A percentile compares a stretch with the other conserved stretches of the same genome.
These are phyloP conservation scores for Diplodus puntazzo DNA, from an alignment of 2,797 vertebrate species.

Conservation along the genomic window DNA sequence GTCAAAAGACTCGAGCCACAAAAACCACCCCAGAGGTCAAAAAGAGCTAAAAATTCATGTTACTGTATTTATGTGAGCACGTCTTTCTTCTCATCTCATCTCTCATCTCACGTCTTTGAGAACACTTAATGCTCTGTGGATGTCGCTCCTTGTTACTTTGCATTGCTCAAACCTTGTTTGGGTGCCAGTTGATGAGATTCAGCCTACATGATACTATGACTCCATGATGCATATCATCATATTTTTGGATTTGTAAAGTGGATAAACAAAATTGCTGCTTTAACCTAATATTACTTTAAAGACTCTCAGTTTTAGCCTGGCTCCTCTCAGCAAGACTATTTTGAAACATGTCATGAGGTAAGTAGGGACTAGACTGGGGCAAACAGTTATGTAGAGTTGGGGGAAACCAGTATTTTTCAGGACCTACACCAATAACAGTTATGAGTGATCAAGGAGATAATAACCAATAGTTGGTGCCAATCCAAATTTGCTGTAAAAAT, in stretches of 20 bases:
- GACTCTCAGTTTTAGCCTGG: no score
- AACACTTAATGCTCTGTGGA: background rate
- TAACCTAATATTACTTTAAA: no score
- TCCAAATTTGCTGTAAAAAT: no score
- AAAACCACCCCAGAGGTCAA: conserved; percentile 2
- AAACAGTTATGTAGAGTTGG: no score
- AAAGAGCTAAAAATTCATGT: background rate
- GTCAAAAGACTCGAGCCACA: background rate
- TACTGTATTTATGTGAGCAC: background rate
- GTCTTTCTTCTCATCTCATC: background rate
- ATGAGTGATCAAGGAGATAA: no score
- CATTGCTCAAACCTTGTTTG: background rate
- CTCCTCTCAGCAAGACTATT: no score
- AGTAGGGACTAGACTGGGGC: no score
- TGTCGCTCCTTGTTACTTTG: background rate
- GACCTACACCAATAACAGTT: no score
- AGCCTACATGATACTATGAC: background rate
- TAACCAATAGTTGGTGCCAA: no score
- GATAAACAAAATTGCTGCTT: no score
- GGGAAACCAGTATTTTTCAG: no score
- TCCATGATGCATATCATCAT: background rate
- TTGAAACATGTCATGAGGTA: no score
- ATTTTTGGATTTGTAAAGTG: background rate
- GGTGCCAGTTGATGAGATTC: conserved; percentile 7
- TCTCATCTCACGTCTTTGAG: background rate